Evolutionary conservation across 1,140 invertebrate genomes (phyloP).

Genomic region (Liolophura sinensis): DNA sequence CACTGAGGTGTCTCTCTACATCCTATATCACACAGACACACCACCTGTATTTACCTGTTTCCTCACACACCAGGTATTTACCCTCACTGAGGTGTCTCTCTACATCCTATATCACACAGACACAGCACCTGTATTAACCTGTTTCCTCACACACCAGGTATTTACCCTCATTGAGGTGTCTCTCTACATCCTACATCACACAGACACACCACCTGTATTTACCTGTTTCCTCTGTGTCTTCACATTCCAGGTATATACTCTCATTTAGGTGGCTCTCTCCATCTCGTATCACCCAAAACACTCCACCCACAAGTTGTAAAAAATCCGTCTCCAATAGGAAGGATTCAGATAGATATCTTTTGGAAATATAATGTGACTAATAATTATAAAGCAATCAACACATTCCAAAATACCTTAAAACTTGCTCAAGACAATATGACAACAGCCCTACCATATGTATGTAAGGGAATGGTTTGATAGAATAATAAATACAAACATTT

Average conservation of each 20-base stretch:
- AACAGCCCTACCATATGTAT: too few relatives aligned
- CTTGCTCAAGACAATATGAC: too few relatives aligned
- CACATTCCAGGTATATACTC: conserved; percentile 53
- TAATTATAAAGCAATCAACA: neutral
- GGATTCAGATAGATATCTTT: conserved; percentile 55
- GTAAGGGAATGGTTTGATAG: too few relatives aligned
- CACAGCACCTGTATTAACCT: conserved; percentile 51
- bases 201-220: conserved; percentile 55
- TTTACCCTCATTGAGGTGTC: conserved; percentile 48
- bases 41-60: conserved; percentile 41
- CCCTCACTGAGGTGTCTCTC: conserved; percentile 48
- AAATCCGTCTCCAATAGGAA: conserved; percentile 44
- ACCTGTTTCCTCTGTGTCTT: conserved; percentile 57
- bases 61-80: conserved; percentile 51
- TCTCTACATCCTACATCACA: conserved; percentile 51
- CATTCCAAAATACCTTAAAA: too few relatives aligned
- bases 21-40: too few relatives aligned
- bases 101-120: conserved; percentile 50
- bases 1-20: too few relatives aligned
- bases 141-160: conserved; percentile 55
- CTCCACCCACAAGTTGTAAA: conserved; percentile 56
- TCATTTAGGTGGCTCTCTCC: conserved; percentile 47
- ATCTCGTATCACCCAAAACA: conserved; percentile 56
- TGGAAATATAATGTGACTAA: conserved; percentile 7
- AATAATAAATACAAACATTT: too few relatives aligned